phyloP scores from a whole-genome alignment of 2,888 invertebrate genomes.

The Drosophila diplacantha region DNA sequence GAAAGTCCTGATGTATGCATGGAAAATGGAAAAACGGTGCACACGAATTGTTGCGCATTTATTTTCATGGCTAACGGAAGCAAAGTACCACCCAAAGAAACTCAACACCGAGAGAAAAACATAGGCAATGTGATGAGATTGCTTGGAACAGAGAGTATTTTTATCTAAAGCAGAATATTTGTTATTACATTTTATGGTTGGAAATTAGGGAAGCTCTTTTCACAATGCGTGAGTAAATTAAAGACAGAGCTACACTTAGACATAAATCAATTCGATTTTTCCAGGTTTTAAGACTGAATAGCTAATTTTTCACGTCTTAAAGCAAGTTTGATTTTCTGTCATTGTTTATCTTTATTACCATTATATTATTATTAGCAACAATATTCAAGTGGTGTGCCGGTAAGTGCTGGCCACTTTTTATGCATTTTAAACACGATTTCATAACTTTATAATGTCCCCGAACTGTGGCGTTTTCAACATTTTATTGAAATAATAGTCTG shows the following conservation, averaged over 20 bases:
- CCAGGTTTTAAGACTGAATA: too few species aligned
- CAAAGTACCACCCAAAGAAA: neutral
- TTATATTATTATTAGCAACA: neutral
- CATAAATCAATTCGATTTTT: too few species aligned
- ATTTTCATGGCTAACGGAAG: constrained; percentile 27
- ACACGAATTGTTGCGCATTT: constrained; percentile 30
- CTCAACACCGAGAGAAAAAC: neutral
- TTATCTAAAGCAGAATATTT: neutral
- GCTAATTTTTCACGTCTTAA: neutral
- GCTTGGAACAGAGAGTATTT: neutral
- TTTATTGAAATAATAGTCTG: constrained; percentile 14
- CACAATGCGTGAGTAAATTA: too few species aligned
- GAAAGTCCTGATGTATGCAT: constrained; percentile 31
- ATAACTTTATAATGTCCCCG: constrained; percentile 10
- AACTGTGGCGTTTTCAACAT: neutral
- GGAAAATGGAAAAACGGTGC: constrained; percentile 25
- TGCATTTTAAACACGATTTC: constrained; percentile 8
- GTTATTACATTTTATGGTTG: too few species aligned
- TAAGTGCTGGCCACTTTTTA: constrained; percentile 8
- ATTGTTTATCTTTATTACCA: neutral
- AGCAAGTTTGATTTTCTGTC: neutral
- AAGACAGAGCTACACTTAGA: too few species aligned
- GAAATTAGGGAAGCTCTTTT: too few species aligned
- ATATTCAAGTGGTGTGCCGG: constrained; percentile 1
- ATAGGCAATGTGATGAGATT: neutral